Evolutionary conservation across 1,140 invertebrate genomes (phyloP).

Genomic region (Pogonognathellus flavescens): DNA sequence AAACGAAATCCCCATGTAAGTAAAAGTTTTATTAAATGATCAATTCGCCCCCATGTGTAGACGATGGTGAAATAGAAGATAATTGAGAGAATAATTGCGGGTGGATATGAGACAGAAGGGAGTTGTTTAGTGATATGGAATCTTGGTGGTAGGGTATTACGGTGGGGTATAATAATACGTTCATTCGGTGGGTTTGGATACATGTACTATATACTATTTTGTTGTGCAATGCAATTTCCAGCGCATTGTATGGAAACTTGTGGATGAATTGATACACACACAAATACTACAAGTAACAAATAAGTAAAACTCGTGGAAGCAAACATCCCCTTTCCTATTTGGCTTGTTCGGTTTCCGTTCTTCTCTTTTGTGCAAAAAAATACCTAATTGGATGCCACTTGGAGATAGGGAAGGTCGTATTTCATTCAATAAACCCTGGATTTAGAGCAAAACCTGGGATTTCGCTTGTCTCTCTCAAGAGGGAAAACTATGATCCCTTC

Average conservation of each 20-base stretch:
- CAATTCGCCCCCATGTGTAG: background rate
- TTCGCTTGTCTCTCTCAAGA: slow-evolving; percentile 58
- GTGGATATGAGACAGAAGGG: background rate
- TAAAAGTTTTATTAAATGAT: background rate
- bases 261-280: background rate
- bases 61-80: slow-evolving; percentile 19
- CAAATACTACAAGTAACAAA: background rate
- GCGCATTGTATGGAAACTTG: background rate
- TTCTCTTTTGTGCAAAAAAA: slow-evolving; percentile 41
- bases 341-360: slow-evolving; percentile 23
- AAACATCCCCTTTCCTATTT: slow-evolving; percentile 48
- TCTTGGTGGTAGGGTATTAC: background rate
- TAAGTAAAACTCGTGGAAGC: slow-evolving; percentile 29
- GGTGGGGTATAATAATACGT: too few species aligned
- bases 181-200: background rate
- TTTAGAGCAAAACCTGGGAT: slow-evolving; percentile 62
- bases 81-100: slow-evolving; percentile 34
- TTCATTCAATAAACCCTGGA: slow-evolving; percentile 65
- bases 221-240: background rate
- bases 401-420: slow-evolving; percentile 59
- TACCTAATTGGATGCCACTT: slow-evolving; percentile 63
- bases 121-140: background rate
- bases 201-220: too few species aligned
- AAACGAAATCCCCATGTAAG: background rate
- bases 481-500: slow-evolving; percentile 54